Conservation (phyloP, 2,113 vertebrate genomes). For the Dermatemys mawii region DNA sequence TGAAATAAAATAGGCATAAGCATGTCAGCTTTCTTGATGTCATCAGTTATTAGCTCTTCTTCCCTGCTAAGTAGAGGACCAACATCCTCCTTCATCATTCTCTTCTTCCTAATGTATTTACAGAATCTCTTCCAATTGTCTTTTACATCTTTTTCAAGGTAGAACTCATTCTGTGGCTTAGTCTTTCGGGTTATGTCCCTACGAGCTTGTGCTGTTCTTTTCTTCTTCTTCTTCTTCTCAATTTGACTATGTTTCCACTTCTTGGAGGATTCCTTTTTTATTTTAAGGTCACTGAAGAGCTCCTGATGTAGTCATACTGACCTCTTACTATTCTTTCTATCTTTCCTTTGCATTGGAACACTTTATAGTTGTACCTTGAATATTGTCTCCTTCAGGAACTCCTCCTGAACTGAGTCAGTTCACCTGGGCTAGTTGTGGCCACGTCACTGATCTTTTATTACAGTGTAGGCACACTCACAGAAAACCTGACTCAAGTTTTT, state of each 20-base stretch:
- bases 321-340: neutral
- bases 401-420: neutral
- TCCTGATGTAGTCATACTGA: neutral
- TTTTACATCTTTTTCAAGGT: neutral
- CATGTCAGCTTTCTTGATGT: neutral
- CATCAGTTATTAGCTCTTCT: neutral
- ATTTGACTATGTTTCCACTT: neutral
- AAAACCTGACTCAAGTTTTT: conserved; percentile 31
- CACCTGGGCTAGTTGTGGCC: neutral
- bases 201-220: neutral
- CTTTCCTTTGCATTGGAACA: neutral
- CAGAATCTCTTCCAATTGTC: neutral
- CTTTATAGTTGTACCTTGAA: neutral
- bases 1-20: neutral
- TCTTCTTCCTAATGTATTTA: neutral
- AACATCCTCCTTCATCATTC: too few species aligned
- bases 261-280: neutral
- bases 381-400: neutral
- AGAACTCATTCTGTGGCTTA: neutral
- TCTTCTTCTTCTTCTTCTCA: neutral
- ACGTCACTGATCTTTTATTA: neutral
- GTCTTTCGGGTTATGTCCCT: neutral
- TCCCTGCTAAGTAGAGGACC: neutral
- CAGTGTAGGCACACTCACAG: neutral
- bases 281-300: neutral